Evolutionary conservation across 1,140 invertebrate species (phyloP), one percentile per base, ranked within the genome.

Genomic region (Helicoverpa zea): DNA sequence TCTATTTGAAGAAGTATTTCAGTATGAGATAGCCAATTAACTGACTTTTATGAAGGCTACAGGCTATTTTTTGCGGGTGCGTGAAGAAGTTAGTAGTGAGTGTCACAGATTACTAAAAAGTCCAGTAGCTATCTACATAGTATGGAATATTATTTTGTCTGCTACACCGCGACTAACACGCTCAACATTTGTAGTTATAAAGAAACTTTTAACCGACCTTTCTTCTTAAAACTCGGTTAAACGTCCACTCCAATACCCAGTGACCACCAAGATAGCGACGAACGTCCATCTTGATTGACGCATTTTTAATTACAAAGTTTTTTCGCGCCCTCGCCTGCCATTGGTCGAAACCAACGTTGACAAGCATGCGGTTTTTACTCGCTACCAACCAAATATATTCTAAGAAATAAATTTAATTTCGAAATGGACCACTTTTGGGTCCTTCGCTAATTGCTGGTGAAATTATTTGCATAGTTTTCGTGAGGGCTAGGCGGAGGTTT

Each of bases 231-330:
- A 29, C 1, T 13, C 12, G 12, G 12, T 30, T 3, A 59, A 16
- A 59, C 23, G 74, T 76, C 74, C 74, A 0, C 5, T 29, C 10
- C 14, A 23, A 47, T 52, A 47, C 4, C 23, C 43, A 51, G 58
- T 29, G 13, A 12, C 43, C 35, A 52, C 16, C 13, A 52, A 58
- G 29, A 74, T 59, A 56, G 52, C 58, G 59, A n/a, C 29, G 16
- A 70, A 29, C 23, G 1, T 29, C 74, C 58, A 76, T 76, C 43
- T 76, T 63, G 56, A 63, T 63, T 63, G 47, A 47, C 49, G 74
- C 63, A 76, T 76, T 61, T 59, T 64, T 76, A 76, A 76, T 76
- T 76, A 76, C 74, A n/a, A 16, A 10, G 74, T 76, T 76, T 76
- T 76, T 76, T 61, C 43, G 16, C 58, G 16, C 43, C 18, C 74